Percentiles rank a stretch among this genome's conserved stretches.
These are phyloP conservation scores for Tragelaphus imberbis DNA, from an alignment of 2,113 vertebrate species.

Conservation along the genomic window DNA sequence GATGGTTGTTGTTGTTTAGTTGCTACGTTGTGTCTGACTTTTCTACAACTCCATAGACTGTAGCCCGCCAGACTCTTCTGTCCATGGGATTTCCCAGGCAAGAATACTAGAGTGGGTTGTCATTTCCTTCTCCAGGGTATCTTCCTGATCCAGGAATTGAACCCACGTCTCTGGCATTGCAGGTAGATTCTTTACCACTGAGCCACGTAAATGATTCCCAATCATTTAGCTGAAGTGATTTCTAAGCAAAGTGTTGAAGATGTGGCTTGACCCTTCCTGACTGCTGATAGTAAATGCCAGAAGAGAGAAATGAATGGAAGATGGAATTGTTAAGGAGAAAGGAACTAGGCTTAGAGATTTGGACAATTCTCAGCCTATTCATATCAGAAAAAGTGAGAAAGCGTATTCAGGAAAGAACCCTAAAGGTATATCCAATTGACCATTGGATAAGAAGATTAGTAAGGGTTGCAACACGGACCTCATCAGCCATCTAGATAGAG, in stretches of 20 bases:
- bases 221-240: not conserved
- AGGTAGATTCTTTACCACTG: not conserved
- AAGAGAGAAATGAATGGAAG: not conserved
- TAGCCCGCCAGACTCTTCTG: not conserved
- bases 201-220: not conserved
- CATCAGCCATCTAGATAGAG: not conserved
- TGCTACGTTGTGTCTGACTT: not conserved
- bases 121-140: not conserved
- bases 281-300: not conserved
- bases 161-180: fast-evolving
- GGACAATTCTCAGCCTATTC: not conserved
- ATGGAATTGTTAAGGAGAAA: not conserved
- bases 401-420: not conserved
- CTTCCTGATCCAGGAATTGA: not conserved
- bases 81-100: not conserved
- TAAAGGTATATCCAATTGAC: not conserved
- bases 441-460: not conserved
- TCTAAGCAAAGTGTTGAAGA: not conserved
- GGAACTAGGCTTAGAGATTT: not conserved
- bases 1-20: not conserved
- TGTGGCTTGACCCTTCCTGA: not conserved
- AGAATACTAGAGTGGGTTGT: not conserved
- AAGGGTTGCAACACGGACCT: not conserved
- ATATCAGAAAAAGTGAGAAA: not conserved
- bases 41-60: not conserved